Evolutionary conservation across 2,888 invertebrate genomes (phyloP).

Genomic region (Protophormia terraenovae): DNA sequence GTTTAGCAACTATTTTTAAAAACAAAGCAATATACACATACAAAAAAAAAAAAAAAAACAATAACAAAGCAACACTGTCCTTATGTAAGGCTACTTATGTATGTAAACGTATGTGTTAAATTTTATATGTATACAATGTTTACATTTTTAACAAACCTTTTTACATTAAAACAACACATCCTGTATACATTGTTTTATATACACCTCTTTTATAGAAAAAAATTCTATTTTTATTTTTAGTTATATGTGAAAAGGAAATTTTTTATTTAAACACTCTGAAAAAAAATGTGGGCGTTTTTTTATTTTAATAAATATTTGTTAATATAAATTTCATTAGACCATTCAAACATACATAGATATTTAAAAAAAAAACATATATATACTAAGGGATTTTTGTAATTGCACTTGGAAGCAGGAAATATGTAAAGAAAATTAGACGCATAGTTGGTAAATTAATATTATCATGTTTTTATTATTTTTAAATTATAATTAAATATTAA

Average conservation of each 20-base stretch:
- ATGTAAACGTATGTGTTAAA: neutral
- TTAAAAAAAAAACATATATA: no score
- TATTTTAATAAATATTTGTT: neutral
- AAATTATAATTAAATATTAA: no score
- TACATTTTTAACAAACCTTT: slow-evolving; percentile 26
- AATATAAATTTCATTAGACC: no score
- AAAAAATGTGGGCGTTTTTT: neutral
- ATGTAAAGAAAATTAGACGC: no score
- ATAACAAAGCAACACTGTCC: neutral
- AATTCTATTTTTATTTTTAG: neutral
- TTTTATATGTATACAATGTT: slow-evolving; percentile 6
- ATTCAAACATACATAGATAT: no score
- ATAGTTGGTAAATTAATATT: no score
- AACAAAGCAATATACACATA: neutral
- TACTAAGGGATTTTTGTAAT: no score
- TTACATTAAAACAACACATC: neutral
- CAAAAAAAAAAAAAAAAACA: neutral
- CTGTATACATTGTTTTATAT: slow-evolving; percentile 25
- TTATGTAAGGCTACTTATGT: neutral
- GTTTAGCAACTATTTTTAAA: neutral
- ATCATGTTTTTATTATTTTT: no score
- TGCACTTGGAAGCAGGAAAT: no score
- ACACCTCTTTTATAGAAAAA: slow-evolving; percentile 6
- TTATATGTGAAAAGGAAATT: neutral
- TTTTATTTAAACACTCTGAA: neutral